Evolutionary conservation across 2,888 invertebrate species (phyloP), one percentile per base, ranked within the genome.

Genomic region (Axea sp.): DNA sequence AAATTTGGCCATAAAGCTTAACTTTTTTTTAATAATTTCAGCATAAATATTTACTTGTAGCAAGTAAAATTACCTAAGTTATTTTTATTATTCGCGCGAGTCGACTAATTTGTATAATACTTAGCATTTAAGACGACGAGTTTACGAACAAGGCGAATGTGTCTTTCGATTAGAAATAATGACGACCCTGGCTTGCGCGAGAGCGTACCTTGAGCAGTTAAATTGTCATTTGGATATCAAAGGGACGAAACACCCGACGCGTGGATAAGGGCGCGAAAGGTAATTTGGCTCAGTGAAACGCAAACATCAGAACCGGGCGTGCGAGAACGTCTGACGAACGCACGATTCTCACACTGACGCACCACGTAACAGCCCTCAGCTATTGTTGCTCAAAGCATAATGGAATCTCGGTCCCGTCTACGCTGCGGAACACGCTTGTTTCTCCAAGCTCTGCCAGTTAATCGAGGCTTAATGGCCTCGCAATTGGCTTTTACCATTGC

Each of bases 161-260:
- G 57, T 41, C 41, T 71, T 57, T 71, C 64, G 69, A 74, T 74
- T 69, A 69, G 74, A 49, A 74, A 49, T 64, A 74, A 74, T 60
- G 64, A 47, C 57, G n/a, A 51, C 57, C 11, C 17, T 26, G 49
- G 22, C 11, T 60, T 31, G 55, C 39, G 53, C 55, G 49, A 55
- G 22, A 39, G 62, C 57, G 62, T 73, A 76, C 67, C 76, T 76
- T 59, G 80, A 81, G 83, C 86, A 86, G 87, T 87, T 87, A 87
- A 87, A 87, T 87, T 87, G 87, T 87, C 87, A 87, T 87, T 87
- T 87, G 84, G 87, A 84, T 87, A 86, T 87, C 87, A 87, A 87
- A 87, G 87, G 86, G 85, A 84, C 81, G 82, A 78, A 81, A 83
- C 80, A 81, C 80, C 78, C 80, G 81, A 80, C 81, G 81, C 80